These are phyloP conservation scores for Hartigia nigra DNA, from an alignment of 2,888 invertebrate species.

Conservation along the genomic window DNA sequence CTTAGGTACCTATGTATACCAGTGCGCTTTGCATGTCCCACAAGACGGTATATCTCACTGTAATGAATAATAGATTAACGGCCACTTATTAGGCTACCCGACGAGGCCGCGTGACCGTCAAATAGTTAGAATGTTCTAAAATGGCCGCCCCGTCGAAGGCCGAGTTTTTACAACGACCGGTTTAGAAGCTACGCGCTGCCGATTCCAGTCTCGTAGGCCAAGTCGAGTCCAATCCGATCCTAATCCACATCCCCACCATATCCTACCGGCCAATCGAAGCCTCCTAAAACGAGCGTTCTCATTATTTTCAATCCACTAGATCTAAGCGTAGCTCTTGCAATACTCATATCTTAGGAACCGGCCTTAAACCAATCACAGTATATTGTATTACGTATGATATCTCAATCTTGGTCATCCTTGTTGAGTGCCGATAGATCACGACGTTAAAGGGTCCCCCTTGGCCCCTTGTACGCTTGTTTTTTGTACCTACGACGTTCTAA, in stretches of 20 bases:
- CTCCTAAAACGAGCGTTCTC: constrained; percentile 1
- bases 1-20: background rate
- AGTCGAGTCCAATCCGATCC: background rate
- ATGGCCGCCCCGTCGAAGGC: constrained; percentile 60
- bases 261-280: constrained; percentile 1
- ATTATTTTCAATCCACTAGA: background rate
- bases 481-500: background rate
- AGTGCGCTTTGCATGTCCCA: constrained; percentile 48
- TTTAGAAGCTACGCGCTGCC: constrained; percentile 53
- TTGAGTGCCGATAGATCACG: background rate
- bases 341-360: background rate
- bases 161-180: constrained; percentile 61
- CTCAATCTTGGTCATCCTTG: background rate
- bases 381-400: background rate
- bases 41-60: constrained; percentile 38
- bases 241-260: background rate
- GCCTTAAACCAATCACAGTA: background rate
- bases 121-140: constrained; percentile 62
- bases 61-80: constrained; percentile 63
- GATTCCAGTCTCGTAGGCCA: constrained; percentile 20
- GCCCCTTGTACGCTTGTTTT: background rate
- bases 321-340: background rate
- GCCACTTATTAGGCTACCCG: constrained; percentile 57
- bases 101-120: constrained; percentile 51
- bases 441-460: background rate